Percentiles rank a stretch among this genome's conserved stretches.
Evolutionary conservation across 1,140 invertebrate species (phyloP).

Genomic region (Anastrepha obliqua): DNA sequence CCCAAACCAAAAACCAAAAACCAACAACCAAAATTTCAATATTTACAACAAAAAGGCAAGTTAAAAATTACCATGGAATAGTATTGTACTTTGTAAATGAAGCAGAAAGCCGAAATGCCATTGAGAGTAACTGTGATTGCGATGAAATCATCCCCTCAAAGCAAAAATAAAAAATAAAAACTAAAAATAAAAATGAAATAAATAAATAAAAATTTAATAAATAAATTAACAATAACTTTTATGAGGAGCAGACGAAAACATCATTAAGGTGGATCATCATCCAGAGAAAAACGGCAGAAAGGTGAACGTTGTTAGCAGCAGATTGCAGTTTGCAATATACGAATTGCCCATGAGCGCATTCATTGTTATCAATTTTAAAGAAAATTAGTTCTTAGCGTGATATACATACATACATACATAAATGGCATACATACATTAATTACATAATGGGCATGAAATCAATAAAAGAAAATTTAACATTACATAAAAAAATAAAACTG

Average conservation of each 20-base stretch:
- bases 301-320: conserved; percentile 2
- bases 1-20: not conserved
- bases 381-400: conserved; percentile 48
- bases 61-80: not conserved
- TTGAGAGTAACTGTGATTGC: conserved; percentile 39
- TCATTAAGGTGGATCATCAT: not conserved
- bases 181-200: not conserved
- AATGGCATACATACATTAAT: conserved; percentile 46
- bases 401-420: conserved; percentile 49
- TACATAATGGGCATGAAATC: conserved; percentile 50
- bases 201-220: not conserved
- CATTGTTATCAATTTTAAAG: conserved; percentile 50
- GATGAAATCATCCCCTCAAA: conserved; percentile 2
- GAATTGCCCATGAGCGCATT: conserved; percentile 25
- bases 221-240: not conserved
- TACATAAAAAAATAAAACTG: conserved; percentile 29
- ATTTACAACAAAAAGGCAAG: conserved; percentile 9
- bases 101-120: not conserved
- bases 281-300: too few relatives aligned
- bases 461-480: conserved; percentile 49
- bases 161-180: not conserved
- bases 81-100: conserved; percentile 12
- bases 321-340: not conserved
- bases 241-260: not conserved
- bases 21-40: conserved; percentile 15